Evolutionary conservation across 2,888 invertebrate genomes (phyloP).

Genomic region (Brenthis ino): DNA sequence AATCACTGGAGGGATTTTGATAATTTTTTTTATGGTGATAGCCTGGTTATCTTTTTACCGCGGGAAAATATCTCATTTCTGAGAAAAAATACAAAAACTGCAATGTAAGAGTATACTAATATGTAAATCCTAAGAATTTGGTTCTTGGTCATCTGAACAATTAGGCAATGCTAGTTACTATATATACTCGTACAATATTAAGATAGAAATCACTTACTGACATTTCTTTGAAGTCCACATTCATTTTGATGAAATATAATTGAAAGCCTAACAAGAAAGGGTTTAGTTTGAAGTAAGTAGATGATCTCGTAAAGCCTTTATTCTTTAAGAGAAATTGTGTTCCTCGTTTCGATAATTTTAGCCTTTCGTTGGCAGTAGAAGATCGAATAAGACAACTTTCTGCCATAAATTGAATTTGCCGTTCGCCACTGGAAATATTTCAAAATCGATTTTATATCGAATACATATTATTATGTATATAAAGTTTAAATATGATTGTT

Average conservation of each 20-base stretch:
- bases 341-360: constrained; percentile 22
- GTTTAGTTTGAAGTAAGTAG: constrained; percentile 9
- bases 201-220: not conserved
- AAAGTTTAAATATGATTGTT: not conserved
- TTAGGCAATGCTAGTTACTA: too few relatives aligned
- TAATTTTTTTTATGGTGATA: too few relatives aligned
- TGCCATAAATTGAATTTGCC: constrained; percentile 22
- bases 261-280: constrained; percentile 20
- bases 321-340: constrained; percentile 26
- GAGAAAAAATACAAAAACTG: too few relatives aligned
- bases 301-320: constrained; percentile 26
- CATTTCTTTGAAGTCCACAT: not conserved
- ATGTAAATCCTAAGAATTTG: too few relatives aligned
- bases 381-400: constrained; percentile 28
- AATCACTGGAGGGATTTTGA: too few relatives aligned
- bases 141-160: too few relatives aligned
- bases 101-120: too few relatives aligned
- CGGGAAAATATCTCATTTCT: too few relatives aligned
- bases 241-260: constrained; percentile 18
- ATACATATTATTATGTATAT: not conserved
- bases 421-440: constrained; percentile 13
- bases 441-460: not conserved
- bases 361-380: constrained; percentile 20
- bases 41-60: too few relatives aligned
- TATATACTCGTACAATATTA: not conserved